Percentiles rank a stretch among this genome's conserved stretches.
Conservation (phyloP, 2,888 invertebrate genomes). For the Ectemnius continuus region DNA sequence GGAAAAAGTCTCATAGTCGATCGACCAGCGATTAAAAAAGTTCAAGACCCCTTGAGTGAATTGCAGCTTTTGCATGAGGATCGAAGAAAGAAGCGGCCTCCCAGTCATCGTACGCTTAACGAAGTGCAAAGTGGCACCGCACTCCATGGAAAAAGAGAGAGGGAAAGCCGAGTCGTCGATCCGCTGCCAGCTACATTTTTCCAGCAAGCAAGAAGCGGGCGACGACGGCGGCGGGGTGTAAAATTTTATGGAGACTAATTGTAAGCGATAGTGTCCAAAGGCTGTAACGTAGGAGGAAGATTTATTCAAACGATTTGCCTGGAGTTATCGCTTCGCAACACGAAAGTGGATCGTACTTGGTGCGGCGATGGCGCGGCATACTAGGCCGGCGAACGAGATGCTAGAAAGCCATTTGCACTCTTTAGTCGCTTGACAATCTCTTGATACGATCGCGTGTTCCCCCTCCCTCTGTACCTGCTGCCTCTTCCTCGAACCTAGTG, state of each 20-base stretch:
- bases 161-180: background rate
- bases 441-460: constrained; percentile 38
- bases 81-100: too few relatives aligned
- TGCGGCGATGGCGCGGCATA: constrained; percentile 10
- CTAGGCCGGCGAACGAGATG: constrained; percentile 23
- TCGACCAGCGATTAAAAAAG: too few relatives aligned
- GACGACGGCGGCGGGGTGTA: constrained; percentile 24
- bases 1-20: too few relatives aligned
- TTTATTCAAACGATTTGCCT: constrained; percentile 53
- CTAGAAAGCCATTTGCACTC: constrained; percentile 49
- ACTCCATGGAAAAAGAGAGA: background rate
- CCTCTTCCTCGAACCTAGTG: constrained; percentile 17
- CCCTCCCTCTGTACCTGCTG: background rate
- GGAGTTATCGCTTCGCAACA: constrained; percentile 57
- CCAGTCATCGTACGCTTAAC: too few relatives aligned
- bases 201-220: background rate
- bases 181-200: background rate
- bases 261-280: constrained; percentile 56
- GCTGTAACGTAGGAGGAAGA: constrained; percentile 46
- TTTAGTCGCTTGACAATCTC: constrained; percentile 51
- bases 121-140: too few relatives aligned
- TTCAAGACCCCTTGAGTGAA: too few relatives aligned
- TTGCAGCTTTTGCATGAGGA: too few relatives aligned
- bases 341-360: constrained; percentile 50
- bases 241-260: constrained; percentile 55